Conservation (phyloP, 2,797 vertebrate species). For the Sebastes paucispinis region DNA sequence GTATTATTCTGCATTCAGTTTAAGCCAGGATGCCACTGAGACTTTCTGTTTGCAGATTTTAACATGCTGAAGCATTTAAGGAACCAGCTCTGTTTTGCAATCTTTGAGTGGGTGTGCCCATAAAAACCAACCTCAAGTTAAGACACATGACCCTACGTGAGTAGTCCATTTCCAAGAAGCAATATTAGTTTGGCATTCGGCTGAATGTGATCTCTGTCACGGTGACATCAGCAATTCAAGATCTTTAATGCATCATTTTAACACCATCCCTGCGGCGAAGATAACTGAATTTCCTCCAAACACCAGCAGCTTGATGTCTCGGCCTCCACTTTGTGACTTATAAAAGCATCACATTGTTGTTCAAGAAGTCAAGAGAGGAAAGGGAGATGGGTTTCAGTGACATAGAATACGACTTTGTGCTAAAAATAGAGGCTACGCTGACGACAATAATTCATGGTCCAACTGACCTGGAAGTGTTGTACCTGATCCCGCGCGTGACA, state of each 20-base stretch:
- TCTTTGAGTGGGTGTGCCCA: slow-evolving; percentile 1
- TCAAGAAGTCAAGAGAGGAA: background rate
- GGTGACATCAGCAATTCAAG: slow-evolving; percentile 9
- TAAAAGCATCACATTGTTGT: background rate
- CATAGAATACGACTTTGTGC: background rate
- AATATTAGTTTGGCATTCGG: background rate
- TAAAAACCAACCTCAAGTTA: background rate
- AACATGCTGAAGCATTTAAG: background rate
- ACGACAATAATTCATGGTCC: background rate
- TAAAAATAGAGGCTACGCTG: background rate
- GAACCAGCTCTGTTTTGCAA: slow-evolving; percentile 1
- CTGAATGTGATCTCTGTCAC: slow-evolving; percentile 1
- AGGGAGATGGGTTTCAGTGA: background rate
- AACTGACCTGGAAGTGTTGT: slow-evolving; percentile 18
- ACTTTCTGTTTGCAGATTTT: slow-evolving; percentile 5
- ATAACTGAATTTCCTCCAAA: slow-evolving; percentile 11
- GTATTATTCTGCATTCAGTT: slow-evolving; percentile 11
- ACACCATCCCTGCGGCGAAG: background rate
- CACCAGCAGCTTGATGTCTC: background rate
- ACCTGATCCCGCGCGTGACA: slow-evolving; percentile 16
- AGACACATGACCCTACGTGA: slow-evolving; percentile 19
- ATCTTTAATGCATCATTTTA: slow-evolving; percentile 3
- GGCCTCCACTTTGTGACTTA: background rate
- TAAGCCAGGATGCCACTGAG: background rate
- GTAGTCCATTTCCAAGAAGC: background rate